phyloP scores from a whole-genome alignment of 2,797 vertebrate genomes.

The Brachymystax lenok region DNA sequence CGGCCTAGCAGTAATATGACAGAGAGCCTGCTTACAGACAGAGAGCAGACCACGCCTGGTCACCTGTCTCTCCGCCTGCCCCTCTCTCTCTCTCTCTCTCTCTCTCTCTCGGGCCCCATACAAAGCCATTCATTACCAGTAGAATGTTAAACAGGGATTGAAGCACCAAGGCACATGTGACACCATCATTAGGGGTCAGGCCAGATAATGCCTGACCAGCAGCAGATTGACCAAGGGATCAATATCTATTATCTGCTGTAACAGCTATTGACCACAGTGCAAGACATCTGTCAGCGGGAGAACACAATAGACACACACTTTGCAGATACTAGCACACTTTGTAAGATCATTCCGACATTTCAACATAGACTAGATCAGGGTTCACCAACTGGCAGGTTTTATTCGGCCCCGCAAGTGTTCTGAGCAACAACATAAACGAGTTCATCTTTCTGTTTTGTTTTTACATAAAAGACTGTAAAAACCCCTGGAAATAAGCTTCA shows the following conservation, averaged over 20 bases:
- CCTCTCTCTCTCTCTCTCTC: constrained; percentile 20
- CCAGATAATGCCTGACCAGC: constrained; percentile 46
- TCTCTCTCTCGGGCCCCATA: constrained; percentile 20
- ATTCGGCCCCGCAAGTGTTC: no score
- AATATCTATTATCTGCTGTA: constrained; percentile 45
- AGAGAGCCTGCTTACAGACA: constrained; percentile 29
- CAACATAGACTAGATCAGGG: neutral
- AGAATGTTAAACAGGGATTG: constrained; percentile 49
- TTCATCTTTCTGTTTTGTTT: no score
- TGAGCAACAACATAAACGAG: no score
- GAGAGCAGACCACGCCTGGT: constrained; percentile 15
- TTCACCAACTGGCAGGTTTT: no score
- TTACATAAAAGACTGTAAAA: no score
- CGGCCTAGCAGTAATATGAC: constrained; percentile 32
- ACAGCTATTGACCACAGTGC: constrained; percentile 38
- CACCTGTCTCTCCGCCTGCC: constrained; percentile 19
- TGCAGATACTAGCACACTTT: neutral
- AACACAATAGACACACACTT: constrained; percentile 29
- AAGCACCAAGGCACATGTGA: constrained; percentile 38
- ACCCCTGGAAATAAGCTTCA: no score
- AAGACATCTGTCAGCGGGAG: constrained; percentile 43
- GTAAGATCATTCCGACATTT: neutral
- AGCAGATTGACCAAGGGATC: constrained; percentile 47
- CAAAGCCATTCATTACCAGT: constrained; percentile 49
- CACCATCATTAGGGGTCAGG: constrained; percentile 46